A percentile compares a stretch with the other conserved stretches of the same genome.
phyloP scores from a whole-genome alignment of 2,797 vertebrate genomes.

The Thaleichthys pacificus region DNA sequence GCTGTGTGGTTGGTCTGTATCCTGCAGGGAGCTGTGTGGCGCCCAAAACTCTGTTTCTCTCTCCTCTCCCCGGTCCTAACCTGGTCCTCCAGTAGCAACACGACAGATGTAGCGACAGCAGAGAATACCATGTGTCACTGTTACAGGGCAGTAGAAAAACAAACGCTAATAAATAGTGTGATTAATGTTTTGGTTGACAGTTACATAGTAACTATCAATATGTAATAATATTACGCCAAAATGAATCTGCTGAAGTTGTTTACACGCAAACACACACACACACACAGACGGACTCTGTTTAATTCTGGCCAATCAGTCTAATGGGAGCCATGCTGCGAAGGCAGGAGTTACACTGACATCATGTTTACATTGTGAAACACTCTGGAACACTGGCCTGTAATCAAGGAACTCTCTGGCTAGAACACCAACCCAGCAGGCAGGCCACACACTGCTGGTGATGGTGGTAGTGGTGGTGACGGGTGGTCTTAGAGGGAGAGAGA shows the following conservation, averaged over 20 bases:
- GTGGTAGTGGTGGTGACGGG: not conserved
- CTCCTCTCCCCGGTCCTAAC: slow-evolving; percentile 21
- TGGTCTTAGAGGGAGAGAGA: not conserved
- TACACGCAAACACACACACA: too few species aligned
- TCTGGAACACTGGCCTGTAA: slow-evolving; percentile 61
- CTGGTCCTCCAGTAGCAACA: slow-evolving; percentile 33
- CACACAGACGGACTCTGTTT: slow-evolving; percentile 43
- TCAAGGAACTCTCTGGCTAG: slow-evolving; percentile 53
- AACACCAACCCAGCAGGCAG: slow-evolving; percentile 48
- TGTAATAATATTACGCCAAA: too few species aligned
- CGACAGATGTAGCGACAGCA: slow-evolving; percentile 25
- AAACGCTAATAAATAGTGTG: too few species aligned
- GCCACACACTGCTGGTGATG: slow-evolving; percentile 41
- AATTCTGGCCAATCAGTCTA: slow-evolving; percentile 62
- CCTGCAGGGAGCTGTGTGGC: not conserved
- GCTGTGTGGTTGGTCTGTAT: slow-evolving; percentile 66
- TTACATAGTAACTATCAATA: too few species aligned
- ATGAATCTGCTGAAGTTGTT: too few species aligned
- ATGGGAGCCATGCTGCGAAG: slow-evolving; percentile 59
- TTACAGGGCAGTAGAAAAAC: not conserved
- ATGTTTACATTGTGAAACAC: slow-evolving; percentile 66
- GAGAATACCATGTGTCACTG: slow-evolving; percentile 11
- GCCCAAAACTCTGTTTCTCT: not conserved
- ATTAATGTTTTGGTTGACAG: not conserved
- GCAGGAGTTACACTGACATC: slow-evolving; percentile 53